Base-by-base conservation (phyloP, 1,140 invertebrate genomes). In the Drosophila pectinifera region DNA sequence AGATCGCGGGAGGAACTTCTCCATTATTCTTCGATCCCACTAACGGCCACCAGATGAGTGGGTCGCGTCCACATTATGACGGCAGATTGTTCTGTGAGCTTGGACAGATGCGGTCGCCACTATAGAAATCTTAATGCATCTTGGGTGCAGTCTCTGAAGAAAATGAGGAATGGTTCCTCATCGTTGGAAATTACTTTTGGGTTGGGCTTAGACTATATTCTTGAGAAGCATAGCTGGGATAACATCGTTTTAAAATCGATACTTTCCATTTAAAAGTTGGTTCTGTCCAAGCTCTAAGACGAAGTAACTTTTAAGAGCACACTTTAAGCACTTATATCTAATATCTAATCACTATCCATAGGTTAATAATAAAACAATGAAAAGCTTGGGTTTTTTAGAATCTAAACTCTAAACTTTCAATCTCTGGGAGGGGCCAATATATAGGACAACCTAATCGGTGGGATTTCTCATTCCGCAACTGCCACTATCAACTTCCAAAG, bases 21-120 rank as follows among this genome's bases (percentile, higher is more conserved):
- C 62, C 41, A 73, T 72, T 70, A 63, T 55, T 46, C 54, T 65
- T 42, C 43, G 72, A 72, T 28, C 55, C 55, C 59, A 54, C 41
- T 46, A 68, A 39, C 72, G 46, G 31, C 36, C 34, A 31, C 13
- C 20, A n/a, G 53, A 63, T 64, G 53, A 45, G 56, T 76, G 74
- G 54, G 56, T 41, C 64, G 18, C 28, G 13, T 72, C 13, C 42
- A 49, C 38, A 56, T 78, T 55, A 78, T 73, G 59, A 81, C 48
- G 49, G 56, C 13, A 64, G 62, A 79, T 76, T 45, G 64, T 73
- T 43, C 31, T 59, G 22, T 24, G 42, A 31, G 41, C 22, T 31
- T 11, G 16, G 14, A 18, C 38, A 63, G 38, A 14, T 31, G 61
- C 6, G 26, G 26, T 42, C 8, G 36, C 6, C 22, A 41, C 11